A percentile compares a stretch with the other conserved stretches of the same genome.
phyloP scores from a whole-genome alignment of 2,888 invertebrate species.

The Xylophagus ater region DNA sequence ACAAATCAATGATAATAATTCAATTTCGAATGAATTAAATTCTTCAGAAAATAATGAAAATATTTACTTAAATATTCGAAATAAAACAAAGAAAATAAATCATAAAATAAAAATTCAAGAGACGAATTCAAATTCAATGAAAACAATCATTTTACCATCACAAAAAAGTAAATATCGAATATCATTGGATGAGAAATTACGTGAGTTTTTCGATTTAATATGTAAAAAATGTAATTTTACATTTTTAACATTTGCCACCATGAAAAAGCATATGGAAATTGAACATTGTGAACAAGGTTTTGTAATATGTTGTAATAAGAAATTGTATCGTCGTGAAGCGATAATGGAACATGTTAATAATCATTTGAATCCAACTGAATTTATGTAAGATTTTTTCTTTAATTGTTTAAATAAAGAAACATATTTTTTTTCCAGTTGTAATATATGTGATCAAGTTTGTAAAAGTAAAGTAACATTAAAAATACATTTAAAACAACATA shows the following conservation, averaged over 20 bases:
- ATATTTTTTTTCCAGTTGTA: slow-evolving; percentile 11
- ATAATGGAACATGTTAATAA: slow-evolving; percentile 13
- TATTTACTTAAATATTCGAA: no score
- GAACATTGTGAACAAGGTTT: slow-evolving; percentile 10
- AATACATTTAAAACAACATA: slow-evolving; percentile 14
- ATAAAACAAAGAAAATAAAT: no score
- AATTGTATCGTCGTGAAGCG: slow-evolving; percentile 11
- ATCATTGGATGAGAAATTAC: slow-evolving; percentile 9
- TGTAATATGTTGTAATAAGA: slow-evolving; percentile 12
- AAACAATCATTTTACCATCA: slow-evolving; percentile 4
- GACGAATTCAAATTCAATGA: slow-evolving; percentile 4
- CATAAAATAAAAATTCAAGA: no score
- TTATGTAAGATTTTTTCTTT: slow-evolving; percentile 8
- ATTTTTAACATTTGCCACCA: slow-evolving; percentile 12
- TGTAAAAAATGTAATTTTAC: slow-evolving; percentile 8
- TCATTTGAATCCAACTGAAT: slow-evolving; percentile 14
- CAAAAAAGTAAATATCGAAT: slow-evolving; percentile 8
- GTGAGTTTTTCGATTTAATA: slow-evolving; percentile 13
- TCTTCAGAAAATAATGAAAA: no score
- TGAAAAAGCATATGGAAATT: slow-evolving; percentile 11
- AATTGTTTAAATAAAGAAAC: neutral
- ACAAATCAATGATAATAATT: no score
- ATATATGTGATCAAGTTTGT: slow-evolving; percentile 11
- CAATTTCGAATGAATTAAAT: no score
- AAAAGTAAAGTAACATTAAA: slow-evolving; percentile 15